Percentiles rank a stretch among this genome's conserved stretches.
Conservation (phyloP, 2,113 vertebrate genomes). For the Lepus americanus region DNA sequence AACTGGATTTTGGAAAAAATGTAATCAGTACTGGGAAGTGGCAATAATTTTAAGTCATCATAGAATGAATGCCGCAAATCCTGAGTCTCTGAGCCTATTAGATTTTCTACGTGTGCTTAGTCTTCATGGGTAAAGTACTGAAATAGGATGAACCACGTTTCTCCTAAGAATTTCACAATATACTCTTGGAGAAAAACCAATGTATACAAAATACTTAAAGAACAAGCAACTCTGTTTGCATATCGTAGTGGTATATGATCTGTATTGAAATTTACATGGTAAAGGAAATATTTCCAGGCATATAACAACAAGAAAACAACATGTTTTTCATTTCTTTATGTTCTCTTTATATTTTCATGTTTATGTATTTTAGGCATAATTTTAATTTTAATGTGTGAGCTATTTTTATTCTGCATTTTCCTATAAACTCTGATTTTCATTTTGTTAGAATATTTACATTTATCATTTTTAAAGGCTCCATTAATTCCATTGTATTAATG, state of each 20-base stretch:
- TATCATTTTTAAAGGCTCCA: slow-evolving; percentile 23
- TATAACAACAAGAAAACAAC: slow-evolving; percentile 43
- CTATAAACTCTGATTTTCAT: not conserved
- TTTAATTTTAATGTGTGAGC: slow-evolving; percentile 37
- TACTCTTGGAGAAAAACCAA: not conserved
- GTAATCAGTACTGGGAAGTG: not conserved
- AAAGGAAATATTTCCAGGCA: not conserved
- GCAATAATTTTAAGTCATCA: not conserved
- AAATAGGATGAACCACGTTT: not conserved
- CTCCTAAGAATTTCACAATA: not conserved
- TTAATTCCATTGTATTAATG: slow-evolving; percentile 24
- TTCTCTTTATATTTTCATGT: not conserved
- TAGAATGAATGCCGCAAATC: not conserved
- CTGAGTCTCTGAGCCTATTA: not conserved
- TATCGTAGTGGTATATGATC: not conserved
- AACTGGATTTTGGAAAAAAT: not conserved
- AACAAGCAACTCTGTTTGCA: not conserved
- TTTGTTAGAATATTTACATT: slow-evolving; percentile 18
- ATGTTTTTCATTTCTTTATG: not conserved
- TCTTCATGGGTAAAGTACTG: not conserved
- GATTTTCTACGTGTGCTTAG: not conserved
- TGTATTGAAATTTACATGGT: slow-evolving; percentile 30
- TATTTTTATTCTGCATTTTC: slow-evolving; percentile 51
- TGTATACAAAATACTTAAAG: not conserved
- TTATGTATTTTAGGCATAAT: not conserved